phyloP scores from a whole-genome alignment of 1,140 invertebrate genomes.

The Melitaea cinxia region DNA sequence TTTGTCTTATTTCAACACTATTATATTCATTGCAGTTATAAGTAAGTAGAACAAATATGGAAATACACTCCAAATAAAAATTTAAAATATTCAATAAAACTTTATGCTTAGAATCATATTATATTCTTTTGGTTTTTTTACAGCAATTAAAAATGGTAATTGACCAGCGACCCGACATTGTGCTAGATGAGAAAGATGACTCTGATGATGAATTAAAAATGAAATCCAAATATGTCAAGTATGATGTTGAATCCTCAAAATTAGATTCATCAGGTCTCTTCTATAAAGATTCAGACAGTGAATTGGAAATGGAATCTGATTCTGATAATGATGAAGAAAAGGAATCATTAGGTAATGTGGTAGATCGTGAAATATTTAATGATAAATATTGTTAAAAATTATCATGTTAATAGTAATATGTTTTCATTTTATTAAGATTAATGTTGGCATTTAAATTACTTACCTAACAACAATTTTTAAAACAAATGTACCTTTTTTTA shows the following conservation, averaged over 20 bases:
- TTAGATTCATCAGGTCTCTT: constrained; percentile 88
- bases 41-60: too few relatives aligned
- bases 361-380: not conserved
- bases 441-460: not conserved
- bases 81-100: too few relatives aligned
- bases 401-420: too few relatives aligned
- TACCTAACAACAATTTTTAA: too few relatives aligned
- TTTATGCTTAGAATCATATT: too few relatives aligned
- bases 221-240: constrained; percentile 83
- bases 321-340: constrained; percentile 82
- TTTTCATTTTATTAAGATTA: constrained; percentile 21
- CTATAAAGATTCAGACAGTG: constrained; percentile 88
- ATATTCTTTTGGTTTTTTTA: constrained; percentile 56
- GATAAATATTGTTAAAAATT: too few relatives aligned
- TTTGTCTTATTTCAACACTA: too few relatives aligned
- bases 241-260: constrained; percentile 86
- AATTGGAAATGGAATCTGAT: constrained; percentile 84
- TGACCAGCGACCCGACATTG: constrained; percentile 87
- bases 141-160: constrained; percentile 53
- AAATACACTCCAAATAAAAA: too few relatives aligned
- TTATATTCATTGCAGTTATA: too few relatives aligned
- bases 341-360: constrained; percentile 83
- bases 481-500: constrained; percentile 53
- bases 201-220: constrained; percentile 84
- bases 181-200: constrained; percentile 85